phyloP scores from a whole-genome alignment of 2,797 vertebrate genomes.

The Onychomys arenicola region DNA sequence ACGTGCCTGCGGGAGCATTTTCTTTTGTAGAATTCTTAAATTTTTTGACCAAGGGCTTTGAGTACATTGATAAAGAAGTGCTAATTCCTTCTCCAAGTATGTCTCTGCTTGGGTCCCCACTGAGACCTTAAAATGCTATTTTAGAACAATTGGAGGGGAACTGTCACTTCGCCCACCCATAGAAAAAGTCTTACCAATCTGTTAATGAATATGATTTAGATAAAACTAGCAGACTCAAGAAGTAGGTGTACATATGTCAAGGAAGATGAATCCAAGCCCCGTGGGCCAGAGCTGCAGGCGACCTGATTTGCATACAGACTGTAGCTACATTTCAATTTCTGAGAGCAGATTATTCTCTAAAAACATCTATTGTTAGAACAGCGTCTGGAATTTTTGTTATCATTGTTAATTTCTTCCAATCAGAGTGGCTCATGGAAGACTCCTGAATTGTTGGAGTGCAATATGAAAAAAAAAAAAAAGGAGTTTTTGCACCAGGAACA shows the following conservation, averaged over 20 bases:
- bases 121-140: constrained; percentile 52
- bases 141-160: constrained; percentile 57
- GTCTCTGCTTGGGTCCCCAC: neutral
- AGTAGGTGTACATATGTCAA: neutral
- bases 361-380: neutral
- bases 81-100: constrained; percentile 31
- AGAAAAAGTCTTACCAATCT: constrained; percentile 34
- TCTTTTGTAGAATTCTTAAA: constrained; percentile 38
- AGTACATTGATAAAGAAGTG: neutral
- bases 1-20: neutral
- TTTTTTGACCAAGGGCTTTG: neutral
- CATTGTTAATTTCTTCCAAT: neutral
- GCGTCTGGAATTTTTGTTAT: neutral
- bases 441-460: neutral
- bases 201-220: constrained; percentile 53
- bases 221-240: constrained; percentile 1
- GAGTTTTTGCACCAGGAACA: neutral
- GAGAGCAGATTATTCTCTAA: constrained; percentile 19
- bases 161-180: neutral
- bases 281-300: neutral
- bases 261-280: neutral
- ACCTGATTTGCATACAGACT: constrained; percentile 5
- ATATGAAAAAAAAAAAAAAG: neutral
- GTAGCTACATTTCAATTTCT: constrained; percentile 39
- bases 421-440: neutral